These are phyloP conservation scores for Hemistola chrysoprasaria DNA, from an alignment of 2,888 invertebrate species.

Conservation along the genomic window DNA sequence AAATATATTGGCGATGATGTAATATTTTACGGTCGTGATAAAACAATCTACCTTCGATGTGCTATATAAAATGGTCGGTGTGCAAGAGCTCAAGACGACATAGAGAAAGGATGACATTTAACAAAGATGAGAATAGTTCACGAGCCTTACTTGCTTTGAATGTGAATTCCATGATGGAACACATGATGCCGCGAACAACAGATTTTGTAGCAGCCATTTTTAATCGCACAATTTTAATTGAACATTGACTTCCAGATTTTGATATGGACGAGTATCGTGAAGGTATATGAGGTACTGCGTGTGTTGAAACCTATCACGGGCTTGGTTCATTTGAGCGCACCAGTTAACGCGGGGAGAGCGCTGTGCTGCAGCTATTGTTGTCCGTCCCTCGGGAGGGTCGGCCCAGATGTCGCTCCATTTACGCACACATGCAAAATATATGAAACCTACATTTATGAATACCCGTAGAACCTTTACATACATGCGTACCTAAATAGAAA, in stretches of 20 bases:
- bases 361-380: constrained; percentile 73
- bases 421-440: constrained; percentile 55
- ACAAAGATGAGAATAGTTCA: constrained; percentile 14
- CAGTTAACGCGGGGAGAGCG: constrained; percentile 67
- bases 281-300: constrained; percentile 59
- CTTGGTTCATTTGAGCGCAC: constrained; percentile 75
- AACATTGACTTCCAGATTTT: constrained; percentile 15
- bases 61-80: constrained; percentile 2
- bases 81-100: constrained; percentile 12
- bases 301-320: constrained; percentile 54
- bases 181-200: constrained; percentile 74
- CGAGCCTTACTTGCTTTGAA: constrained; percentile 75
- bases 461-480: constrained; percentile 29
- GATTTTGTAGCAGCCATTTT: constrained; percentile 71
- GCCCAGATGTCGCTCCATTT: constrained; percentile 64
- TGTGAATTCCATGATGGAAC: constrained; percentile 76
- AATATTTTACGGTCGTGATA: constrained; percentile 19
- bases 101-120: constrained; percentile 30
- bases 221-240: constrained; percentile 12
- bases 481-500: constrained; percentile 14
- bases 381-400: constrained; percentile 69
- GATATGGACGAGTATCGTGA: constrained; percentile 44
- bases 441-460: constrained; percentile 27
- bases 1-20: constrained; percentile 21
- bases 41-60: constrained; percentile 8